Conservation (phyloP, 2,888 invertebrate species). For the Ochropleura plecta region DNA sequence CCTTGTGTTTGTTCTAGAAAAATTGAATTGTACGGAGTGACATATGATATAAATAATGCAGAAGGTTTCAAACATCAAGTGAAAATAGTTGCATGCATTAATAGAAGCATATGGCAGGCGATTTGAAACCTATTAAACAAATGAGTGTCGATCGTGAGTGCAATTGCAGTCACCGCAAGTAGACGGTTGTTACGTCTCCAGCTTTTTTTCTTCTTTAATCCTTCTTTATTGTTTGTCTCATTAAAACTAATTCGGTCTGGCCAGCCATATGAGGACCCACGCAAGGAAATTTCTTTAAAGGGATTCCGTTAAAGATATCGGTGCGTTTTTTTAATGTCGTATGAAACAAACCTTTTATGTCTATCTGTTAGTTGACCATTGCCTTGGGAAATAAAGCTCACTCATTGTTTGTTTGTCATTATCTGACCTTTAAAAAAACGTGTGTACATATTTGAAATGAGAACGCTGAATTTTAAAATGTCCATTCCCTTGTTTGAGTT, state of each 20-base stretch:
- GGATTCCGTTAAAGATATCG: no score
- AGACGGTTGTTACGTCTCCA: not conserved
- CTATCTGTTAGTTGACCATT: not conserved
- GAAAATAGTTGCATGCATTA: not conserved
- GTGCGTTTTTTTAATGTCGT: not conserved
- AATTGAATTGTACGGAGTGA: conserved; percentile 34
- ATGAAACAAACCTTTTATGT: not conserved
- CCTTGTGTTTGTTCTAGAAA: conserved; percentile 44
- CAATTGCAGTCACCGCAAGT: not conserved
- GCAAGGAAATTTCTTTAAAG: no score
- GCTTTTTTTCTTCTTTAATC: not conserved
- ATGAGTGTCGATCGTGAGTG: not conserved
- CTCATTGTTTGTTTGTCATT: conserved; percentile 46
- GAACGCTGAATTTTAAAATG: conserved; percentile 31
- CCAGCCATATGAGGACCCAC: no score
- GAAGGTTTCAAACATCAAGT: not conserved
- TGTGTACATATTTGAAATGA: conserved; percentile 28
- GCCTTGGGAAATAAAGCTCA: conserved; percentile 21
- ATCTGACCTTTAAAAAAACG: conserved; percentile 39
- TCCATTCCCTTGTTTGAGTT: conserved; percentile 3
- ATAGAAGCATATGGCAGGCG: not conserved
- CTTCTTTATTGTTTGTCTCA: no score
- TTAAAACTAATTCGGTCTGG: no score
- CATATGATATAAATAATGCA: not conserved
- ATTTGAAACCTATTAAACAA: not conserved